A percentile compares a stretch with the other conserved stretches of the same genome.
These are phyloP conservation scores for Fragum whitleyi DNA, from an alignment of 2,888 invertebrate species.

Conservation along the genomic window DNA sequence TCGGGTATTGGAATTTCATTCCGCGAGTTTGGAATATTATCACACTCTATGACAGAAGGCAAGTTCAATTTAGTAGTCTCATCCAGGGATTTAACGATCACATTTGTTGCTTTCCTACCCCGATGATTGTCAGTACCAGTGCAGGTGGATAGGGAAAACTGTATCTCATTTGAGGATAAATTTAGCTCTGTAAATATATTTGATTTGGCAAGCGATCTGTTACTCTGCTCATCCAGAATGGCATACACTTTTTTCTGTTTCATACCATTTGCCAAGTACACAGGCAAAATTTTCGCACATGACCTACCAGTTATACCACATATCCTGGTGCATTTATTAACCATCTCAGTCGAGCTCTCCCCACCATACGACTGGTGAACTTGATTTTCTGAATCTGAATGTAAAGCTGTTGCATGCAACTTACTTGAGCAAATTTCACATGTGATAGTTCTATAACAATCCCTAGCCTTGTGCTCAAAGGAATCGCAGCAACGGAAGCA, in stretches of 20 bases:
- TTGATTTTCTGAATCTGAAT: neutral
- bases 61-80: neutral
- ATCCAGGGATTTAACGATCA: neutral
- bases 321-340: neutral
- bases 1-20: slow-evolving; percentile 1
- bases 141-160: neutral
- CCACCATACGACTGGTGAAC: neutral
- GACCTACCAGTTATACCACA: neutral
- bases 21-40: neutral
- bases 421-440: neutral
- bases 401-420: neutral
- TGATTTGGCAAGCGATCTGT: neutral
- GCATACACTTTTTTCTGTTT: neutral
- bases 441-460: neutral
- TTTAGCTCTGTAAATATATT: neutral
- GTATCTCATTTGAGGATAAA: neutral
- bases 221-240: slow-evolving; percentile 2
- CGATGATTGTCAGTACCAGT: neutral
- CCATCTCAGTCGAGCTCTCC: neutral
- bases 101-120: neutral
- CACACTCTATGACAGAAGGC: neutral
- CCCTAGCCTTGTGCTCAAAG: neutral
- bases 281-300: neutral
- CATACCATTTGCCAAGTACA: neutral
- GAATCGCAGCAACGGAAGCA: neutral